Evolutionary conservation across 1,140 invertebrate species (phyloP).

Genomic region (Palaemon carinicauda): DNA sequence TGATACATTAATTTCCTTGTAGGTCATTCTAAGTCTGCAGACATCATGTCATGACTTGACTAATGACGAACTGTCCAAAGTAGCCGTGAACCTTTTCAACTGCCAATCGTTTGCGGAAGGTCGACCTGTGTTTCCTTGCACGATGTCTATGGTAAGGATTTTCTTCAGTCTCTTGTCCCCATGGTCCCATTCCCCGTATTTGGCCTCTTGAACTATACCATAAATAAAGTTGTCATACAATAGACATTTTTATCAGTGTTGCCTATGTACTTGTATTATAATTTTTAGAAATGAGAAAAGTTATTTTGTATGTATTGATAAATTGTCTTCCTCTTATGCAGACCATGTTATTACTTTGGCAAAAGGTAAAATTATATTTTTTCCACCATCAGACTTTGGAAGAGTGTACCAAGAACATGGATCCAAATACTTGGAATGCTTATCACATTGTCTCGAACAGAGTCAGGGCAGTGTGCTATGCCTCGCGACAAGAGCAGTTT

Average conservation of each 20-base stretch:
- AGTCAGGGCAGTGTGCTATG: constrained; percentile 75
- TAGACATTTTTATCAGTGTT: no score
- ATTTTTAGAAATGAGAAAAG: background rate
- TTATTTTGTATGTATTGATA: no score
- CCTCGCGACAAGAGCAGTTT: constrained; percentile 74
- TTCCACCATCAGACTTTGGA: constrained; percentile 66
- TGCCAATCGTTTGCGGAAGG: constrained; percentile 75
- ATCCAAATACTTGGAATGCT: constrained; percentile 75
- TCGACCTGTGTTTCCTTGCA: constrained; percentile 71
- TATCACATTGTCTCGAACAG: constrained; percentile 77
- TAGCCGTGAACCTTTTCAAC: constrained; percentile 76
- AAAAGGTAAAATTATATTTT: background rate
- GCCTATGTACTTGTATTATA: no score
- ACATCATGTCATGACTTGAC: constrained; percentile 70
- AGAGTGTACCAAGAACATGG: constrained; percentile 75
- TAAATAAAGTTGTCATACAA: no score
- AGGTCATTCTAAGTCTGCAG: constrained; percentile 72
- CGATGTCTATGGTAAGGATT: constrained; percentile 70
- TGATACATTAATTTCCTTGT: no score
- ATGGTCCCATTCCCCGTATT: no score
- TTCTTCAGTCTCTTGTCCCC: background rate
- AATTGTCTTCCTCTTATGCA: no score
- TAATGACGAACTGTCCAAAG: constrained; percentile 75
- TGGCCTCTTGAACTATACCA: no score
- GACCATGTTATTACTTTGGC: no score